These are phyloP conservation scores for Chalcosyrphus nemorum DNA, from an alignment of 2,888 invertebrate genomes.

Conservation along the genomic window DNA sequence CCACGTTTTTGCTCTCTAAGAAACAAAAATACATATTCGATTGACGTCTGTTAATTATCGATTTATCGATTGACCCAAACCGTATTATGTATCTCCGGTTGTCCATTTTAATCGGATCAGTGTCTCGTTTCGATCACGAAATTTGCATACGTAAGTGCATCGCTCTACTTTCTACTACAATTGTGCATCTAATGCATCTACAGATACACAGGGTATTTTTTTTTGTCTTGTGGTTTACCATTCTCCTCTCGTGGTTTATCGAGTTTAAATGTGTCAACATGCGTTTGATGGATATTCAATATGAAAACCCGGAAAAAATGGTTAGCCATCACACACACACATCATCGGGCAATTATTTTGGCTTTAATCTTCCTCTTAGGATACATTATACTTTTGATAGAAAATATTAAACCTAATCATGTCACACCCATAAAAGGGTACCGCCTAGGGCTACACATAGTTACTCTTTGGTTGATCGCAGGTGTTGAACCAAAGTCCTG, in stretches of 20 bases:
- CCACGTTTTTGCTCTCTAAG: not conserved
- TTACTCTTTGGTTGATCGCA: not conserved
- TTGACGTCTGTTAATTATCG: slow-evolving; percentile 49
- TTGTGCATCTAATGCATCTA: not conserved
- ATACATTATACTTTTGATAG: not conserved
- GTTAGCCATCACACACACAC: slow-evolving; percentile 4
- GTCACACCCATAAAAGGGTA: slow-evolving; percentile 43
- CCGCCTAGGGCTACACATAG: not conserved
- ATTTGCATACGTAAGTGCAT: slow-evolving; percentile 37
- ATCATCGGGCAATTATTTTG: slow-evolving; percentile 5
- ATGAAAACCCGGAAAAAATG: slow-evolving; percentile 69
- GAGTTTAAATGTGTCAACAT: slow-evolving; percentile 41
- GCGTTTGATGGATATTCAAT: slow-evolving; percentile 57
- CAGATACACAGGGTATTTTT: not conserved
- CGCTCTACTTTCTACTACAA: slow-evolving; percentile 53
- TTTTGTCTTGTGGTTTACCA: slow-evolving; percentile 3
- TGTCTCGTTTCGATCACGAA: slow-evolving; percentile 26
- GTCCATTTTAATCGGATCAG: slow-evolving; percentile 55
- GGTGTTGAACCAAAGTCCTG: slow-evolving; percentile 44
- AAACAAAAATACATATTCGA: slow-evolving; percentile 8
- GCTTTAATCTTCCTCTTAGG: slow-evolving; percentile 37
- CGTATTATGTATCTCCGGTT: not conserved
- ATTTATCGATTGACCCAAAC: slow-evolving; percentile 41
- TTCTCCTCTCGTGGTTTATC: slow-evolving; percentile 40
- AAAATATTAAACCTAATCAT: not conserved